A percentile compares a stretch with the other conserved stretches of the same genome.
Evolutionary conservation across 2,113 vertebrate genomes (phyloP).

Genomic region (Crocuta crocuta): DNA sequence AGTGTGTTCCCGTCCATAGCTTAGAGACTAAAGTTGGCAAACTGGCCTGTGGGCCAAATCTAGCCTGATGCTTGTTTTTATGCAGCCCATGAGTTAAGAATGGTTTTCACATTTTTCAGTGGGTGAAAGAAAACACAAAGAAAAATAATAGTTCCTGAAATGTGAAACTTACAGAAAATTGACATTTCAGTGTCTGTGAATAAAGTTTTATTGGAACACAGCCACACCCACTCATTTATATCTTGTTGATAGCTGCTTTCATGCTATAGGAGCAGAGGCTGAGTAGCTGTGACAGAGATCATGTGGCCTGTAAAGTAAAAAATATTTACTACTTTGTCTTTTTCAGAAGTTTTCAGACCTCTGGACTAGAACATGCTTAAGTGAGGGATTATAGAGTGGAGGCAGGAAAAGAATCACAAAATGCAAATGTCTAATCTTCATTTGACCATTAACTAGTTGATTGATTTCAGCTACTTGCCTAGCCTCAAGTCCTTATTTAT

Average conservation of each 20-base stretch:
- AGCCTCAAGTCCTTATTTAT: not conserved
- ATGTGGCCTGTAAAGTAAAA: not conserved
- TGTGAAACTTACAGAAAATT: not conserved
- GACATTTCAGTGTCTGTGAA: not conserved
- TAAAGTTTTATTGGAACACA: conserved; percentile 3
- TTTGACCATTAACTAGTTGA: not conserved
- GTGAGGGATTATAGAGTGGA: not conserved
- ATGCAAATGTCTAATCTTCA: not conserved
- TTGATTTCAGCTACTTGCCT: not conserved
- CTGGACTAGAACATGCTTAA: not conserved
- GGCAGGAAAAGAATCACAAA: not conserved
- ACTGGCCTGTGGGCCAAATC: not conserved
- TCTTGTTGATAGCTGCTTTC: not conserved
- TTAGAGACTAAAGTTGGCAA: not conserved
- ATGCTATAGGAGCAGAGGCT: not conserved
- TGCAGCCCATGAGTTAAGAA: not conserved
- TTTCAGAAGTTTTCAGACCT: not conserved
- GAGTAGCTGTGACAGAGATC: not conserved
- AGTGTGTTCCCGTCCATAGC: not conserved
- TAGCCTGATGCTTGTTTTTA: not conserved
- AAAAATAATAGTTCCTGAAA: not conserved
- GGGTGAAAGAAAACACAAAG: conserved; percentile 20
- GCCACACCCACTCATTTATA: not conserved
- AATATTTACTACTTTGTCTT: not conserved
- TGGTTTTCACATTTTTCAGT: conserved; percentile 9